These are phyloP conservation scores for Mythimna loreyi DNA, from an alignment of 2,888 invertebrate genomes.

Conservation along the genomic window DNA sequence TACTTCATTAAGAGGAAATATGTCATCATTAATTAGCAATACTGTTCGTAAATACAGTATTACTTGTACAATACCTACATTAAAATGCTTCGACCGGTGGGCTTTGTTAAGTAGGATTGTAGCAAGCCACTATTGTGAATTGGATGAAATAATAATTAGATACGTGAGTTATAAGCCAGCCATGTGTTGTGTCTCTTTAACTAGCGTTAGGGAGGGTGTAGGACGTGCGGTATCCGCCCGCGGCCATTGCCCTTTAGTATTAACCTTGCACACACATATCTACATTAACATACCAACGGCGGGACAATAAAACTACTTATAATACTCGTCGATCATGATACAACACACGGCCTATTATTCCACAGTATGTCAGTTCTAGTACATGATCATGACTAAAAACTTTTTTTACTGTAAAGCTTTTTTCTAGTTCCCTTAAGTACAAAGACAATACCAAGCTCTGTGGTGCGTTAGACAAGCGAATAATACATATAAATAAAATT, in stretches of 20 bases:
- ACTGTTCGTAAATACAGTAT: constrained; percentile 12
- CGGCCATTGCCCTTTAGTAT: constrained; percentile 78
- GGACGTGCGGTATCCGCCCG: constrained; percentile 75
- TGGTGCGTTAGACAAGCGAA: not conserved
- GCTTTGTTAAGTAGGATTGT: not conserved
- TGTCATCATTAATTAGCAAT: constrained; percentile 36
- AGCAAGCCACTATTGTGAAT: not conserved
- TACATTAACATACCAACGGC: constrained; percentile 57
- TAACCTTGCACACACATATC: constrained; percentile 77
- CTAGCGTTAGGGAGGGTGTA: constrained; percentile 68
- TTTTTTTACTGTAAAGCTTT: too few species aligned
- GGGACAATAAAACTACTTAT: constrained; percentile 40
- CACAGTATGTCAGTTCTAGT: not conserved
- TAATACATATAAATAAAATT: not conserved
- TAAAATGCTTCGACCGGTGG: not conserved
- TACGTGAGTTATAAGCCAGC: constrained; percentile 22
- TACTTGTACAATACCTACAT: constrained; percentile 5
- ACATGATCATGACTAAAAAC: too few species aligned
- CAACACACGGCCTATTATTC: constrained; percentile 20
- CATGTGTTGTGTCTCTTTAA: constrained; percentile 60
- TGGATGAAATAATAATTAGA: constrained; percentile 41
- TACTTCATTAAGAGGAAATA: constrained; percentile 47
- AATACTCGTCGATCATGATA: constrained; percentile 32
- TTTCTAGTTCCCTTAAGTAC: not conserved
- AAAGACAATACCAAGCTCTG: not conserved